Evolutionary conservation across 2,888 invertebrate species (phyloP), one percentile per base, ranked within the genome.

Genomic region (Ectobius pallidus): DNA sequence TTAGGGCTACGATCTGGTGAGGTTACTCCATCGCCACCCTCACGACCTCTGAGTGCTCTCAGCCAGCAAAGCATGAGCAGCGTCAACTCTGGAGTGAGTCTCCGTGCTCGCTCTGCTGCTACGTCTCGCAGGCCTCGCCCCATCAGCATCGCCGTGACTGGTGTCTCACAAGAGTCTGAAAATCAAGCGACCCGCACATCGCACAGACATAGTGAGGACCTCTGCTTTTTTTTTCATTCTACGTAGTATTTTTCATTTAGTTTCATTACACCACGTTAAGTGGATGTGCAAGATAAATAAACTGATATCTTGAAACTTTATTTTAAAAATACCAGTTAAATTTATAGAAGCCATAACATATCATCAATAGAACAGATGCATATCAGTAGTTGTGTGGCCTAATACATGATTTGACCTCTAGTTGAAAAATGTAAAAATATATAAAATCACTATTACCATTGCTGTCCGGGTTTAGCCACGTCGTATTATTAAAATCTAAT

Each of bases 41-140:
- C 95, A 78, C 88, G 95, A 82, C 95, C 95, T 76, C 92, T 92
- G 83, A 94, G 94, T 86, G 93, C 95, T 78, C 88, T 95, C 87
- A 94, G 92, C 82, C 88, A 89, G 81, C 87, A 88, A 80, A 88
- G 88, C 82, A 88, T 88, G 81, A 86, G 86, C 80, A 88, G 90
- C 80, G 86, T 88, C 76, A 84, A 78, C 39, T 78, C 87, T 55
- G 87, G 87, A 78, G 82, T 83, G 73, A 85, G 85, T 67, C 84
- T 88, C 76, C 87, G 91, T 79, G 86, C 89, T 79, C 87, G 87
- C 79, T 88, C 87, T 80, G 84, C 87, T 80, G 86, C 87, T 78
- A 87, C 86, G 79, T 86, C 88, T 74, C 88, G 89, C 82, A 91
- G 90, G 83, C 94, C 90, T 80, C 89, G 93, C 76, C 93, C 94